Base-by-base conservation (phyloP, 2,113 vertebrate species). In the Oostethus manadensis region DNA sequence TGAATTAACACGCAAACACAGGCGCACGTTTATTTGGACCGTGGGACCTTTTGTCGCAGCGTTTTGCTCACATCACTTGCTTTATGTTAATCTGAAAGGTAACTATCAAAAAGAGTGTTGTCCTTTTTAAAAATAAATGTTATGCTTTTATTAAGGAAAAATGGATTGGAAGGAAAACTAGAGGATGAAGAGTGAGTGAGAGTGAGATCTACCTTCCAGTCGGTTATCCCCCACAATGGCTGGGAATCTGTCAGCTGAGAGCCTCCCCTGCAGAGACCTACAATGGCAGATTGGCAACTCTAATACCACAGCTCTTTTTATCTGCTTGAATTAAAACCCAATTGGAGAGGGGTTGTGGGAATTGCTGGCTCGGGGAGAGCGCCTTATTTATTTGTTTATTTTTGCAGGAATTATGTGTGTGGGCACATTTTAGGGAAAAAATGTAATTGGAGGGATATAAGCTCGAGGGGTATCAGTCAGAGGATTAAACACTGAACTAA, bases 261-360 rank as follows among this genome's bases (percentile, higher is more conserved):
- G 10, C 51, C 75, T 57, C 23, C 64, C 78, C 70, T 57, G 51
- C 77, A 61, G 76, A 78, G 75, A 62, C 64, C 67, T 45, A 81
- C 78, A 76, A 79, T 77, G 65, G 74, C 81, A 82, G 81, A 87
- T 77, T 84, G 84, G 74, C 84, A 84, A 58, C 83, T 58, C 23
- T 81, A 84, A 86, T 83, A 72, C 74, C 60, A 18, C 78, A 59
- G 74, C 71, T 69, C 58, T 16, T 79, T 79, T 81, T 77, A 80
- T 81, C 79, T 78, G 68, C 60, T 45, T 57, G 73, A 81, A 83
- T 80, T 84, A 77, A 85, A 85, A 68, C 71, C 70, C 70, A 73
- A 55, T 74, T 73, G 74, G 60, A 48, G 10, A 62, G 46, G 67
- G 71, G 78, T 72, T 78, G 47, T 76, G 77, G 73, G 80, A 78